These are phyloP conservation scores for Lathamus discolor DNA, from an alignment of 2,113 vertebrate genomes.

Conservation along the genomic window DNA sequence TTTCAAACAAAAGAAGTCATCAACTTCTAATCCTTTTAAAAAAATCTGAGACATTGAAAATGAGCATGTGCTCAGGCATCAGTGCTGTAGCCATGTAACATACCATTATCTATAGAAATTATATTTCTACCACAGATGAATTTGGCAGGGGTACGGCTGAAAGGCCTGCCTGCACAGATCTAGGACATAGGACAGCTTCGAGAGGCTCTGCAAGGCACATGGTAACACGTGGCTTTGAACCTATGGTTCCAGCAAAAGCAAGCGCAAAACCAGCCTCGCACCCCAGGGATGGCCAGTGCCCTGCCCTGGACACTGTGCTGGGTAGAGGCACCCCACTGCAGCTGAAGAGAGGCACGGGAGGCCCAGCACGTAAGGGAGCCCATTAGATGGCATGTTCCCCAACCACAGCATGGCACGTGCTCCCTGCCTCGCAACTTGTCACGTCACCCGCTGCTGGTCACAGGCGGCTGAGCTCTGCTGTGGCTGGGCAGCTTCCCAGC, in stretches of 20 bases:
- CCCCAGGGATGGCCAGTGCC: accelerated
- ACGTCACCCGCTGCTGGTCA: not conserved
- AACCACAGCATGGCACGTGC: not conserved
- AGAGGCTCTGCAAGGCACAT: not conserved
- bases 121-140: not conserved
- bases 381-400: accelerated
- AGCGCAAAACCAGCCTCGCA: accelerated
- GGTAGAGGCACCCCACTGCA: not conserved
- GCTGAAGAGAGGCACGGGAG: not conserved
- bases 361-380: accelerated
- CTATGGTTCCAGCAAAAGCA: not conserved
- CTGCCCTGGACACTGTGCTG: not conserved
- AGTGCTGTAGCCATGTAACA: not conserved
- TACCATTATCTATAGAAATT: not conserved
- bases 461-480: not conserved
- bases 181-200: not conserved
- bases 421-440: not conserved
- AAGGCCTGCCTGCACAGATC: not conserved
- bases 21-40: not conserved
- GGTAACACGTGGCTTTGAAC: not conserved
- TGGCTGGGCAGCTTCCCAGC: not conserved
- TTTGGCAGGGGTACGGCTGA: not conserved
- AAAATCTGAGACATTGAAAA: not conserved
- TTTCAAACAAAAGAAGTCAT: not conserved
- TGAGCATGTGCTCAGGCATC: accelerated